Conservation (phyloP, 2,888 invertebrate genomes). For the Troilus luridus region DNA sequence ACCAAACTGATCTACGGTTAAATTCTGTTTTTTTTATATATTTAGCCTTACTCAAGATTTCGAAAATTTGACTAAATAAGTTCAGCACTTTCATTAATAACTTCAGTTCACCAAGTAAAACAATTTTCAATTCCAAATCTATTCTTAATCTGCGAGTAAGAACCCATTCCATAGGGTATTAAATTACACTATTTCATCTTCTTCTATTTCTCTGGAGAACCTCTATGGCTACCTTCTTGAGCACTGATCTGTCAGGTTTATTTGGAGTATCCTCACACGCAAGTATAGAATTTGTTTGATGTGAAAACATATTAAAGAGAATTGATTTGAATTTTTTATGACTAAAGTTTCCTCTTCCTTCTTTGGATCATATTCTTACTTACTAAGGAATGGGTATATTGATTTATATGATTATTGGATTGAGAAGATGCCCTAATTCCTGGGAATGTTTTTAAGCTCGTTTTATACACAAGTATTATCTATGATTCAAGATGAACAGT, state of each 20-base stretch:
- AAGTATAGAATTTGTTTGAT: not conserved
- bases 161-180: too few species aligned
- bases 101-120: too few species aligned
- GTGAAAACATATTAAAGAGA: not conserved
- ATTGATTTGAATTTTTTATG: not conserved
- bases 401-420: not conserved
- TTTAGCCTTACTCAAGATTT: too few species aligned
- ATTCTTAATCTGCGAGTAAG: too few species aligned
- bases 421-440: constrained; percentile 34
- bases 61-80: too few species aligned
- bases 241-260: constrained; percentile 38
- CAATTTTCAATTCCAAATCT: too few species aligned
- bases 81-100: too few species aligned
- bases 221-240: constrained; percentile 45
- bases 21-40: too few species aligned
- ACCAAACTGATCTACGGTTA: too few species aligned
- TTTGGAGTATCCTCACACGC: constrained; percentile 35
- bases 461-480: not conserved
- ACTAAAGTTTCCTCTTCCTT: not conserved
- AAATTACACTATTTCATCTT: too few species aligned
- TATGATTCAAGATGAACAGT: constrained; percentile 20
- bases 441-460: not conserved
- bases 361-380: not conserved
- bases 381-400: not conserved
- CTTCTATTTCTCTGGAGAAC: not conserved